Base-by-base conservation (phyloP, 35 echinoderm and acorn worm species). In the Apostichopus californicus region DNA sequence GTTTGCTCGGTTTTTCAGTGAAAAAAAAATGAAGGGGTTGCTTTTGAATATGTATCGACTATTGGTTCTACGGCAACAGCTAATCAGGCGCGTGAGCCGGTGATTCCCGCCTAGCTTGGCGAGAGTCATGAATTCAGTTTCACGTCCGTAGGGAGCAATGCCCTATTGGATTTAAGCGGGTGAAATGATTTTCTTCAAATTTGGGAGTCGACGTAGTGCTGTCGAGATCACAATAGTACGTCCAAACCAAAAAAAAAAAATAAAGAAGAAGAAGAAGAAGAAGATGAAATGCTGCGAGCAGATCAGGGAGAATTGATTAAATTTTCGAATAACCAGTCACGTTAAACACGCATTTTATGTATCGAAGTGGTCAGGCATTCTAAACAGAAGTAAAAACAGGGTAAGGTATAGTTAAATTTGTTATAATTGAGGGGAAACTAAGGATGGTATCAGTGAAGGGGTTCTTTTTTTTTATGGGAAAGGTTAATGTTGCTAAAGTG, bases 31-130 rank as follows among this genome's bases (percentile, higher is more conserved):
- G 18, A 68, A 68, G 70, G 81, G 55, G n/a, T 59, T 11, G 81
- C 81, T 85, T n/a, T 21, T 85, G 81, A 85, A 85, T 85, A 58
- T 85, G 81, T 58, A 85, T 85, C 54, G n/a, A 58, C 81, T 59
- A 20, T 59, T 58, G 20, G 20, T 21, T 56, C 57, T 58, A 14
- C 8, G 20, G 55, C 81, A 20, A 18, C 21, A 85, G 81, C 81
- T 85, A 85, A 85, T 85, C 81, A 85, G 55, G 56, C 55, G 81
- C 57, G 55, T 11, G 57, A n/a, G 57, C 23, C 57, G 22, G 81
- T 85, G 21, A 85, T 85, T 58, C 81, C 34, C 34, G 34, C 34
- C 34, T 85, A 60, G 55, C 18, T 56, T 55, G 55, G 81, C n/a
- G 23, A 58, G 55, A 58, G 34, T 46, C 34, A 46, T 46, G 34